Percentiles rank a stretch among this genome's conserved stretches.
phyloP scores from a whole-genome alignment of 2,113 vertebrate genomes.

The Brachyhypopomus gauderio region DNA sequence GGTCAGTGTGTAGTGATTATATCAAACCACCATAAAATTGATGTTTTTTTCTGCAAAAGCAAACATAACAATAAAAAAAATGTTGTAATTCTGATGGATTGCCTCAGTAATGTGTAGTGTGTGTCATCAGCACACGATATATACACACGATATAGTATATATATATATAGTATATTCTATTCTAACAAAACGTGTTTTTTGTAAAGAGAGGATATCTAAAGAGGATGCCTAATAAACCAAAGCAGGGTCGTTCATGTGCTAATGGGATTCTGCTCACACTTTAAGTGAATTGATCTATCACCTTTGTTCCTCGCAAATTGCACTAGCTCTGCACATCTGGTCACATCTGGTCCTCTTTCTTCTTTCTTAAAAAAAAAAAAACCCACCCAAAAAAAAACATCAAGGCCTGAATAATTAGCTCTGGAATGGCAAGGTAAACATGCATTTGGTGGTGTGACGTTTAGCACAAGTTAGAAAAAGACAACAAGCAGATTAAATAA shows the following conservation, averaged over 20 bases:
- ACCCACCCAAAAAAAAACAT: too few species aligned
- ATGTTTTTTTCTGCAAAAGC: not conserved
- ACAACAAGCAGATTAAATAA: too few species aligned
- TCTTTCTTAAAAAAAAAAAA: not conserved
- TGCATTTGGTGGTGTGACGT: too few species aligned
- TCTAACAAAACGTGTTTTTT: too few species aligned
- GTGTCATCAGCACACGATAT: too few species aligned
- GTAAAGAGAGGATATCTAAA: not conserved
- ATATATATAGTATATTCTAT: too few species aligned
- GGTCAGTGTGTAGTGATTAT: not conserved
- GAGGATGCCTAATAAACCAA: not conserved
- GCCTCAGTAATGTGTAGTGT: too few species aligned
- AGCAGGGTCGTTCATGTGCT: not conserved
- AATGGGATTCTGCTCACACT: not conserved
- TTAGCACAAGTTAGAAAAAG: too few species aligned
- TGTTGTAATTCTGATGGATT: too few species aligned
- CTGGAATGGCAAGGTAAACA: not conserved
- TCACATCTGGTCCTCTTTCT: not conserved
- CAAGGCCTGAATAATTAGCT: not conserved
- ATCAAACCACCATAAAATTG: not conserved
- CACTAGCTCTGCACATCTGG: constrained; percentile 9
- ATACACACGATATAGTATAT: too few species aligned
- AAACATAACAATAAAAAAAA: not conserved
- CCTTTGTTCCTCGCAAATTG: constrained; percentile 15
- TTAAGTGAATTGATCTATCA: not conserved